Percentiles rank a stretch among this genome's conserved stretches.
These are phyloP conservation scores for Melanotaenia parkinsoni DNA, from an alignment of 2,797 vertebrate genomes.

Conservation along the genomic window DNA sequence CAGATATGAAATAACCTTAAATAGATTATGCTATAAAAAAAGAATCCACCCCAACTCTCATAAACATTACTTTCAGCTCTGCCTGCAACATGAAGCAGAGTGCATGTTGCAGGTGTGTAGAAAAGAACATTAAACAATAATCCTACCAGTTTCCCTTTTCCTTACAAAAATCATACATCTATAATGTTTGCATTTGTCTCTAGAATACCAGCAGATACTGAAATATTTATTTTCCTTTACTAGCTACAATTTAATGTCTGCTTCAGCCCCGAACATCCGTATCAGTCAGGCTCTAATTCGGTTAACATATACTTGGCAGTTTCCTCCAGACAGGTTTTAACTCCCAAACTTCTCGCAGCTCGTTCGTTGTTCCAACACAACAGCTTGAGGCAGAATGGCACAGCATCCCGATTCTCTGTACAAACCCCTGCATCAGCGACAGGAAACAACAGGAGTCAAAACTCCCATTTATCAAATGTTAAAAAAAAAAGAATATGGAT, in stretches of 20 bases:
- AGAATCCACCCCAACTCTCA: neutral
- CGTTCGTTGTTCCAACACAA: slow-evolving; percentile 26
- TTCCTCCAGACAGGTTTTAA: slow-evolving; percentile 25
- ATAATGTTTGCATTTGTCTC: neutral
- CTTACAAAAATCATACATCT: neutral
- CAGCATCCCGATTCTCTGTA: slow-evolving; percentile 36
- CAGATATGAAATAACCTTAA: neutral
- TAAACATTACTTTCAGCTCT: neutral
- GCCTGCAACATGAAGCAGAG: neutral
- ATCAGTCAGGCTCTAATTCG: neutral
- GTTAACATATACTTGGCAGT: slow-evolving; percentile 56
- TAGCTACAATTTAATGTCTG: neutral
- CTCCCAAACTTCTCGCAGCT: slow-evolving; percentile 19
- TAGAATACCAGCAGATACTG: neutral
- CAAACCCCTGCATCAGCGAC: slow-evolving; percentile 27
- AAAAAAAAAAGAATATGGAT: slow-evolving; percentile 27
- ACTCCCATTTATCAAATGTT: slow-evolving; percentile 42
- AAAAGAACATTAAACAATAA: neutral
- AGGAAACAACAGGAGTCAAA: slow-evolving; percentile 26
- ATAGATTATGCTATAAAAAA: neutral
- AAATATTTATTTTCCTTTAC: neutral
- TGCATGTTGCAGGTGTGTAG: neutral
- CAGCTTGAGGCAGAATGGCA: slow-evolving; percentile 38
- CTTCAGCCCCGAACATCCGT: neutral
- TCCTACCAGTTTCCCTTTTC: slow-evolving; percentile 4